Percentiles rank a stretch among this genome's conserved stretches.
These are phyloP conservation scores for Notiomystis cincta DNA, from an alignment of 2,113 vertebrate species.

Conservation along the genomic window DNA sequence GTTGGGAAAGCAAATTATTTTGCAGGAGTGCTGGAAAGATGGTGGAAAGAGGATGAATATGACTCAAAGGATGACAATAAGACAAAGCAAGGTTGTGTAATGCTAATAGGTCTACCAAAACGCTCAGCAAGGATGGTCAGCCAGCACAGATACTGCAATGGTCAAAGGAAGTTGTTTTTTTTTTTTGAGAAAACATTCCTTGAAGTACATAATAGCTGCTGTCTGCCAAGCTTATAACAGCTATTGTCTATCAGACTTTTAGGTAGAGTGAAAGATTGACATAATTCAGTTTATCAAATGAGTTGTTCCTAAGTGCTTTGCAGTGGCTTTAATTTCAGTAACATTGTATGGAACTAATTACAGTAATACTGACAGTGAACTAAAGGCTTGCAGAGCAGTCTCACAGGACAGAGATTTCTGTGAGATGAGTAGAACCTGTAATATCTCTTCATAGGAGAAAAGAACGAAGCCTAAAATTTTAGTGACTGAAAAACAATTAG, in stretches of 20 bases:
- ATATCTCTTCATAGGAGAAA: not conserved
- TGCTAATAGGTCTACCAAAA: not conserved
- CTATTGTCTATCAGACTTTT: not conserved
- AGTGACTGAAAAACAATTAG: not conserved
- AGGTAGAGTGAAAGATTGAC: not conserved
- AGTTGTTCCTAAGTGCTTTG: not conserved
- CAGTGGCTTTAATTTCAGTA: not conserved
- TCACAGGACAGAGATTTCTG: not conserved
- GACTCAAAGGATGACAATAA: not conserved
- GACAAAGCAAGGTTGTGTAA: not conserved
- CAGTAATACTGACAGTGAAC: not conserved
- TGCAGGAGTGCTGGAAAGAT: not conserved
- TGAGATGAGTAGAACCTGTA: not conserved
- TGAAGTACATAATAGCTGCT: not conserved
- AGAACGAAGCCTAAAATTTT: not conserved
- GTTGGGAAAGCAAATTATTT: not conserved
- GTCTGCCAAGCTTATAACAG: not conserved
- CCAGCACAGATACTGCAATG: not conserved
- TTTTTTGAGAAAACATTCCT: not conserved
- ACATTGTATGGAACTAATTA: not conserved
- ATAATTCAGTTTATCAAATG: not conserved
- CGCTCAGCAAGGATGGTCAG: not conserved
- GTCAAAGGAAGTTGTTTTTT: not conserved
- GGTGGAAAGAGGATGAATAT: not conserved
- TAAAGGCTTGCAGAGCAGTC: not conserved